phyloP scores from a whole-genome alignment of 2,797 vertebrate species.

The Pipistrellus pipistrellus region DNA sequence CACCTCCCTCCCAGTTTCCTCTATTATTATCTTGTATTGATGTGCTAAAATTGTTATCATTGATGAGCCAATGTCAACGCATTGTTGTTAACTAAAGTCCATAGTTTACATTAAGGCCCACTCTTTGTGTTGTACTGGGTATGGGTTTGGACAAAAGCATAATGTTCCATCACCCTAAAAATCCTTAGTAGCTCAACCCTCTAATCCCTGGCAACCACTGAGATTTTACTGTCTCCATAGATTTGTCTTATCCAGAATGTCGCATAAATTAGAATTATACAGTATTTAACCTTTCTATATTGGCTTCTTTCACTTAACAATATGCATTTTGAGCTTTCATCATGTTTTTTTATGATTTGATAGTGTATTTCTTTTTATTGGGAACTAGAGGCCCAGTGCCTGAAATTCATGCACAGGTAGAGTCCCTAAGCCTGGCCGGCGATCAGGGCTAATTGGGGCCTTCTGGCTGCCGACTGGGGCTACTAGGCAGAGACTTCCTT shows the following conservation, averaged over 20 bases:
- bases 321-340: neutral
- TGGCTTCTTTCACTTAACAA: constrained; percentile 6
- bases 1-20: neutral
- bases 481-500: too few species aligned
- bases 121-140: neutral
- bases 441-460: too few species aligned
- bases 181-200: neutral
- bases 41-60: neutral
- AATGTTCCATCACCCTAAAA: constrained; percentile 13
- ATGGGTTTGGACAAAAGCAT: neutral
- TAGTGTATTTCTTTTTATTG: neutral
- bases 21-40: neutral
- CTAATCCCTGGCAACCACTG: neutral
- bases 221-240: constrained; percentile 5
- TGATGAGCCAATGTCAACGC: neutral
- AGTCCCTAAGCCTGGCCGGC: too few species aligned
- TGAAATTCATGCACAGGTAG: too few species aligned
- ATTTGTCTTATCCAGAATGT: neutral
- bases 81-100: constrained; percentile 43
- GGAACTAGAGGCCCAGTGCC: neutral
- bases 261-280: constrained; percentile 28
- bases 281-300: neutral
- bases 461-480: too few species aligned
- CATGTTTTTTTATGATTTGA: constrained; percentile 29
- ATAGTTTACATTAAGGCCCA: neutral